phyloP scores from a whole-genome alignment of 37 sponge, comb jelly and placozoan species.

The Diacarnus erythraeanus region DNA sequence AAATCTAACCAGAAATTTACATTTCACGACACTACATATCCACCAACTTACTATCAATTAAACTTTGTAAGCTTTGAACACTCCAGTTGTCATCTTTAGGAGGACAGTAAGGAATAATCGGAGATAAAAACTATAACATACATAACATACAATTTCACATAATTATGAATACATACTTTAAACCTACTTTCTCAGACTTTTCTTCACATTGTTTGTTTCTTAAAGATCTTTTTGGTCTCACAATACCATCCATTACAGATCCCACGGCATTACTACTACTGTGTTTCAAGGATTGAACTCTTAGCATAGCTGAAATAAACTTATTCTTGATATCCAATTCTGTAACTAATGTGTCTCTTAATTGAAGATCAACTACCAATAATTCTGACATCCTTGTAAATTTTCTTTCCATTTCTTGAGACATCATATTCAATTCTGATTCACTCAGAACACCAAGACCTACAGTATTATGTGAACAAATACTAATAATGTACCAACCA shows the following conservation, averaged over 20 bases:
- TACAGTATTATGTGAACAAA: too few relatives aligned
- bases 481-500: not conserved
- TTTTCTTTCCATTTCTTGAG: slow-evolving; percentile 62
- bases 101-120: slow-evolving; percentile 49
- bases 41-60: slow-evolving; percentile 34
- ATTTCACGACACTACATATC: too few relatives aligned
- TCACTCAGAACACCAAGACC: slow-evolving; percentile 57
- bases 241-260: not conserved
- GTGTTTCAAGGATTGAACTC: slow-evolving; percentile 36
- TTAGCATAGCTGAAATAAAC: slow-evolving; percentile 65
- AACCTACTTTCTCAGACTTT: not conserved
- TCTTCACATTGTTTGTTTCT: not conserved
- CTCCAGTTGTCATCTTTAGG: slow-evolving; percentile 8
- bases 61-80: slow-evolving; percentile 7
- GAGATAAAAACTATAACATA: slow-evolving; percentile 28
- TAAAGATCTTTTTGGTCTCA: not conserved
- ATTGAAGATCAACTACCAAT: slow-evolving; percentile 38
- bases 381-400: slow-evolving; percentile 49
- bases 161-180: too few relatives aligned
- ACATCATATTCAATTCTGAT: slow-evolving; percentile 54
- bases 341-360: slow-evolving; percentile 32
- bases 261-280: not conserved
- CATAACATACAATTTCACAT: not conserved
- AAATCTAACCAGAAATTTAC: too few relatives aligned
- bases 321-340: slow-evolving; percentile 56